Percentiles rank a stretch among this genome's conserved stretches.
Evolutionary conservation across 2,888 invertebrate species (phyloP).

Genomic region (Oscheius sp.): DNA sequence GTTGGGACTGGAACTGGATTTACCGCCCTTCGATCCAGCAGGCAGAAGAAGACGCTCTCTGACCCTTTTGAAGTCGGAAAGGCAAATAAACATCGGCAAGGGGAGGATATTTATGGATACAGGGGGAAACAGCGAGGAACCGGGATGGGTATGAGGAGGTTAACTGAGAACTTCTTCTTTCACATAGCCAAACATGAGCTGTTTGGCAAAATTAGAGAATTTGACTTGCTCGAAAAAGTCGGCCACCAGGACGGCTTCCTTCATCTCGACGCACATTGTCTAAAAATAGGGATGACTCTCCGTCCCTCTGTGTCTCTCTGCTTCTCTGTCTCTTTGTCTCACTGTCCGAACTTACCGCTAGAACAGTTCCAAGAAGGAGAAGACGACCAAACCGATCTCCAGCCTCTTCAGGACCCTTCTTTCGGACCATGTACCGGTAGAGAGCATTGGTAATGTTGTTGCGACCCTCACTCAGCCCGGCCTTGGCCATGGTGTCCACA

Average conservation of each 20-base stretch:
- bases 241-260: slow-evolving; percentile 71
- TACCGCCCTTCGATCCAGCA: too few relatives aligned
- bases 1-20: too few relatives aligned
- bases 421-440: slow-evolving; percentile 68
- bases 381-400: slow-evolving; percentile 70
- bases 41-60: too few relatives aligned
- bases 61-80: too few relatives aligned
- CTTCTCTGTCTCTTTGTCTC: slow-evolving; percentile 44
- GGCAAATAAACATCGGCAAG: too few relatives aligned
- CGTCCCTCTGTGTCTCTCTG: slow-evolving; percentile 29
- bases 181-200: slow-evolving; percentile 64
- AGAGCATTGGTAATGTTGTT: slow-evolving; percentile 69
- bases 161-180: slow-evolving; percentile 48
- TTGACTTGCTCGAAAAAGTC: slow-evolving; percentile 71
- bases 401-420: slow-evolving; percentile 65
- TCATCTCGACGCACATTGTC: slow-evolving; percentile 72
- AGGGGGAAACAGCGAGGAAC: background rate
- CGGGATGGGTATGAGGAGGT: background rate
- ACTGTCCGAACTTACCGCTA: slow-evolving; percentile 62
- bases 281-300: slow-evolving; percentile 57
- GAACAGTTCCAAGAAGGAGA: slow-evolving; percentile 69
- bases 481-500: slow-evolving; percentile 58
- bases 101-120: too few relatives aligned
- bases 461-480: slow-evolving; percentile 60
- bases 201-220: slow-evolving; percentile 69